Evolutionary conservation across 2,888 invertebrate genomes (phyloP).

Genomic region (Pseudeuparius sepicola): DNA sequence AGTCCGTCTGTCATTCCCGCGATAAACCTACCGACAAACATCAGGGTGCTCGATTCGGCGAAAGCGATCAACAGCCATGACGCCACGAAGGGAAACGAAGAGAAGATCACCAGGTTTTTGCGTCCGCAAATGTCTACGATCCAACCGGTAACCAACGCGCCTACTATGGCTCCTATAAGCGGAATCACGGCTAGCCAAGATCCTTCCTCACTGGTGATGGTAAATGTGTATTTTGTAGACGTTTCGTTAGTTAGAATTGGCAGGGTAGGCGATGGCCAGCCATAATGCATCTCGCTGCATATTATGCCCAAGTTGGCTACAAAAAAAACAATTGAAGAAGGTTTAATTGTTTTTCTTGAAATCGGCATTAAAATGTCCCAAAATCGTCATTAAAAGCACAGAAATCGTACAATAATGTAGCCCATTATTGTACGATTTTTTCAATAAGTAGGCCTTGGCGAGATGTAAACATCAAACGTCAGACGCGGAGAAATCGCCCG

Average conservation of each 20-base stretch:
- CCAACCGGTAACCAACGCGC: constrained; percentile 51
- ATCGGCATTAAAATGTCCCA: no score
- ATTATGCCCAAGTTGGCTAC: constrained; percentile 33
- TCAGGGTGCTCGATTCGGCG: constrained; percentile 45
- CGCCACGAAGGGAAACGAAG: constrained; percentile 50
- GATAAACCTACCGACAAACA: constrained; percentile 46
- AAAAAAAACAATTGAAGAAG: no score
- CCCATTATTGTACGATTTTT: no score
- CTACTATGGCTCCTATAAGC: constrained; percentile 53
- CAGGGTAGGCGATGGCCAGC: constrained; percentile 51
- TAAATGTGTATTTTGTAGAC: constrained; percentile 45
- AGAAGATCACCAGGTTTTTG: constrained; percentile 50
- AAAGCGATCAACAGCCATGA: constrained; percentile 54
- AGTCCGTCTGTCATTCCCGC: constrained; percentile 48
- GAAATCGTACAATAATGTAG: no score
- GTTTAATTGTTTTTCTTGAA: no score
- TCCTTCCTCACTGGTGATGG: constrained; percentile 42
- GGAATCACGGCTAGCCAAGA: constrained; percentile 57
- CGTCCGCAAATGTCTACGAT: constrained; percentile 55
- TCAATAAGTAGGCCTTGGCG: no score
- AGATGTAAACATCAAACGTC: no score
- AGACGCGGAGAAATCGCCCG: no score
- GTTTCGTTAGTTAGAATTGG: constrained; percentile 41
- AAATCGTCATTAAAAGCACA: no score
- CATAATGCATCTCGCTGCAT: constrained; percentile 38